These are phyloP conservation scores for Dioctria rufipes DNA, from an alignment of 2,888 invertebrate genomes.

Conservation along the genomic window DNA sequence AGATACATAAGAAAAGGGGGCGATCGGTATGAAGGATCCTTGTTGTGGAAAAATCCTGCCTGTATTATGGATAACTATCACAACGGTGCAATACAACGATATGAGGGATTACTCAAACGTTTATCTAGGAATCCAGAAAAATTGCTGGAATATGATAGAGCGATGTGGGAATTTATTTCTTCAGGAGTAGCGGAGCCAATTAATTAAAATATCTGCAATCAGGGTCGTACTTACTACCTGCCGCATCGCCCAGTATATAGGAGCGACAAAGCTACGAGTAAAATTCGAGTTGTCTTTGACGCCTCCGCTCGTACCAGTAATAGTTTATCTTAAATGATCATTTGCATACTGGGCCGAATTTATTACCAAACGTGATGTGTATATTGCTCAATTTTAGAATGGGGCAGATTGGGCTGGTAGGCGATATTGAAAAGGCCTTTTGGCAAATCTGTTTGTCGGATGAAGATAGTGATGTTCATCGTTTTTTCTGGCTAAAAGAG, in stretches of 20 bases:
- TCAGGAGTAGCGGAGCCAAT: too few species aligned
- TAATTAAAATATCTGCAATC: too few species aligned
- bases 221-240: too few species aligned
- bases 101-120: not conserved
- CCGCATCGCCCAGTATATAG: too few species aligned
- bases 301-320: not conserved
- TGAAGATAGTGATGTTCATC: too few species aligned
- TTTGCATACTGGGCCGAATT: not conserved
- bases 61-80: too few species aligned
- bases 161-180: too few species aligned
- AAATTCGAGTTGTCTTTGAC: not conserved
- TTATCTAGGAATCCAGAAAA: not conserved
- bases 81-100: too few species aligned
- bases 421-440: conserved; percentile 1
- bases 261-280: not conserved
- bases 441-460: not conserved
- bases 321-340: not conserved
- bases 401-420: not conserved
- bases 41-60: too few species aligned
- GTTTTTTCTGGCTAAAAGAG: too few species aligned
- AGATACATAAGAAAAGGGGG: too few species aligned
- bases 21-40: too few species aligned
- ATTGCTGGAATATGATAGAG: not conserved
- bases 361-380: not conserved
- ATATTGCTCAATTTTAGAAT: not conserved